A percentile compares a stretch with the other conserved stretches of the same genome.
phyloP scores from a whole-genome alignment of 2,113 vertebrate species.

The Mohoua ochrocephala region DNA sequence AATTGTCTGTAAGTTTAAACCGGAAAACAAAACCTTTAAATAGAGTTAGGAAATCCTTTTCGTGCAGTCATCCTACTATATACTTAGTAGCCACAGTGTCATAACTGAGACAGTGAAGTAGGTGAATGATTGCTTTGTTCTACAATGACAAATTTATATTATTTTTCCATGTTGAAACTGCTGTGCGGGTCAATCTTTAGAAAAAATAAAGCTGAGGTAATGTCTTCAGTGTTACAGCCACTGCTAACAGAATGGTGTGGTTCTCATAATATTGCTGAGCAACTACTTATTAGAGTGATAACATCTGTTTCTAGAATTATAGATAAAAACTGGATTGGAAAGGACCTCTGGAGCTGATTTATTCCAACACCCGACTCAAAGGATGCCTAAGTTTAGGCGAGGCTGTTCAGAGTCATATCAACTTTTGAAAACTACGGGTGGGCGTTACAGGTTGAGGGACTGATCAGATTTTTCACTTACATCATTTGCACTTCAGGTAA shows the following conservation, averaged over 20 bases:
- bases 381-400: background rate
- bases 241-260: background rate
- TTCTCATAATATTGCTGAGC: background rate
- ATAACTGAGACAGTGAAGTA: background rate
- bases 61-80: background rate
- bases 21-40: background rate
- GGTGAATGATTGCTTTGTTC: background rate
- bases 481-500: background rate
- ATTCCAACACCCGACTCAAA: background rate
- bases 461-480: background rate
- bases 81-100: background rate
- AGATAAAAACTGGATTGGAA: background rate
- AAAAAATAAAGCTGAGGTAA: background rate
- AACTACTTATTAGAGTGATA: background rate
- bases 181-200: background rate
- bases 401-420: background rate
- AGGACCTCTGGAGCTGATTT: background rate
- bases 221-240: background rate
- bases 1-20: background rate
- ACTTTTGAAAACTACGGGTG: background rate
- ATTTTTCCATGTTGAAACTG: background rate
- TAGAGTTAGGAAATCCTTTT: background rate
- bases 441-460: background rate
- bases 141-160: background rate
- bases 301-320: background rate